Conservation (phyloP, 2,888 invertebrate species). For the Hyppa rectilinea region DNA sequence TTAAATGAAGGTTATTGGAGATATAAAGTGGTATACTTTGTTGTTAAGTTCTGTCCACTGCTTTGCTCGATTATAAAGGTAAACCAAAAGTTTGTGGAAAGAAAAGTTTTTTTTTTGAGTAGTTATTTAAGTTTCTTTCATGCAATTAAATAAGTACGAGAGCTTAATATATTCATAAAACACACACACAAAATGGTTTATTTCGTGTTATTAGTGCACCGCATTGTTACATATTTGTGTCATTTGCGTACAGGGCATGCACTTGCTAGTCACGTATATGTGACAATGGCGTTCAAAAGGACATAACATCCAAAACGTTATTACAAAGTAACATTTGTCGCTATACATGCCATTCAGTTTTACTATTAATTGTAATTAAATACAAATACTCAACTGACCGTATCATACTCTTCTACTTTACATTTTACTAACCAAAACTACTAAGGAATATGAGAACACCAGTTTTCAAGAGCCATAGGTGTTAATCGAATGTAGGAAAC, state of each 20-base stretch:
- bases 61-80: too few relatives aligned
- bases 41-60: not conserved
- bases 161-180: too few relatives aligned
- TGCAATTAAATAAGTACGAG: too few relatives aligned
- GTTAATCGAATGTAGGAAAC: not conserved
- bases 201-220: too few relatives aligned
- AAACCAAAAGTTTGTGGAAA: too few relatives aligned
- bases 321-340: conserved; percentile 13
- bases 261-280: too few relatives aligned
- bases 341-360: conserved; percentile 49
- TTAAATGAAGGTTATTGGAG: conserved; percentile 11
- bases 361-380: conserved; percentile 66
- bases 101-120: too few relatives aligned
- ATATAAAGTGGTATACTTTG: conserved; percentile 4
- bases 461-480: conserved; percentile 35
- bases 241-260: too few relatives aligned
- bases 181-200: too few relatives aligned
- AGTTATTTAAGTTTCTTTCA: too few relatives aligned
- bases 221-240: too few relatives aligned
- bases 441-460: conserved; percentile 36
- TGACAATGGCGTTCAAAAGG: too few relatives aligned
- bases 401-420: conserved; percentile 68
- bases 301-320: conserved; percentile 14
- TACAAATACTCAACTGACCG: conserved; percentile 50
- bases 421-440: conserved; percentile 68